Evolutionary conservation across 2,797 vertebrate genomes (phyloP), one percentile per base, ranked within the genome.

Genomic region (Leuciscus waleckii): DNA sequence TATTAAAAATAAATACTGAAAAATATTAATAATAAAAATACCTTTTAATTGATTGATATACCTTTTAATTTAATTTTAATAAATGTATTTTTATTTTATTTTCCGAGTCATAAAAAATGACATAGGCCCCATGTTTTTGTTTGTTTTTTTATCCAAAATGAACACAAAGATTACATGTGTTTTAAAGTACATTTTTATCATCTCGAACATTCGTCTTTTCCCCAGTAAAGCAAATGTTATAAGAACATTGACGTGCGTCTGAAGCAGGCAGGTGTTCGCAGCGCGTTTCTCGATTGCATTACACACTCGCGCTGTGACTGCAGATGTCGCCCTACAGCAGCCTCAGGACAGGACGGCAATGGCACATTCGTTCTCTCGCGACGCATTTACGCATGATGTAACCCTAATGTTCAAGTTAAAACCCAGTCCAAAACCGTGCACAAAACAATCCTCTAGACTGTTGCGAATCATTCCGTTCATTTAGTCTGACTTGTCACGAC

Each of bases 321-420:
- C 81, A 90, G 90, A 77, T 85, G 90, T 88, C 90, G 88, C 90
- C 81, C 61, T 74, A 61, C 37, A 88, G 77, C 84, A 87, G 86
- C 87, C 37, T 56, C 37, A 88, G 85, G 74, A 84, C 29, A 46
- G 74, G 51, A 82, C 49, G 49, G 37, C 76, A 71, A 70, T 73
- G 79, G 41, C 63, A 82, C 68, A 87, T 70, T 51, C 19, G 1
- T 54, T n/a, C 81, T 68, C 81, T 81, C 77, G 76, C 79, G 82
- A 83, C 88, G 87, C 87, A 86, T 89, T 87, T 85, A 88, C 54
- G 76, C 82, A 84, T 83, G 83, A 85, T 87, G 87, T 76, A 88
- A 75, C 76, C 35, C 46, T 54, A 67, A 71, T 41, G 84, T 73
- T 84, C n/a, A 87, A 85, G 58, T 75, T 87, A 87, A 86, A 77